Percentiles rank a stretch among this genome's conserved stretches.
Evolutionary conservation across 1,140 invertebrate species (phyloP).

Genomic region (Heliothis subflexa): DNA sequence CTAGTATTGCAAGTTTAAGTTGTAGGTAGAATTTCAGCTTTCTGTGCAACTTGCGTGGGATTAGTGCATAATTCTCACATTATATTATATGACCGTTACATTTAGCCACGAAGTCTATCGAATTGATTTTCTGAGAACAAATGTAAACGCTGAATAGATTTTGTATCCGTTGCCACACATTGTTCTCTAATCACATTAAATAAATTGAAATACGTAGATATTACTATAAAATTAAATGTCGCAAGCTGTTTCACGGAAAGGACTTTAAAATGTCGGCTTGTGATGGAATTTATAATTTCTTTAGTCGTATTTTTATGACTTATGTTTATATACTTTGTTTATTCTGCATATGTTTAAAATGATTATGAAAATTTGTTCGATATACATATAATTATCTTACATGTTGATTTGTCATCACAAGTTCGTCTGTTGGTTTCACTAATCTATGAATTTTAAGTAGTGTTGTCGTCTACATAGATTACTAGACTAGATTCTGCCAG

Average conservation of each 20-base stretch:
- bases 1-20: background rate
- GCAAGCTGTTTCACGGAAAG: slow-evolving; percentile 26
- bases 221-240: slow-evolving; percentile 25
- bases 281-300: background rate
- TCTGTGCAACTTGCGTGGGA: background rate
- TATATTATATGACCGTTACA: background rate
- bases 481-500: too few species aligned
- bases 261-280: slow-evolving; percentile 12
- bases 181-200: slow-evolving; percentile 35
- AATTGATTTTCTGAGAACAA: slow-evolving; percentile 25
- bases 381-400: too few species aligned
- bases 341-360: background rate
- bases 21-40: background rate
- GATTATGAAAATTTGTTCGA: too few species aligned
- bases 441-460: too few species aligned
- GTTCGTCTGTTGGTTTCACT: too few species aligned
- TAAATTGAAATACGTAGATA: slow-evolving; percentile 28
- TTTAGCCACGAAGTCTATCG: slow-evolving; percentile 2
- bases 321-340: background rate
- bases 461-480: too few species aligned
- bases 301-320: background rate
- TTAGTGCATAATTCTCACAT: slow-evolving; percentile 21
- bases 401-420: too few species aligned
- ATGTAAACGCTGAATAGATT: background rate
- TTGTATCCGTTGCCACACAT: background rate